Evolutionary conservation across 2,113 vertebrate species (phyloP).

Genomic region (Sylvilagus bachmani): DNA sequence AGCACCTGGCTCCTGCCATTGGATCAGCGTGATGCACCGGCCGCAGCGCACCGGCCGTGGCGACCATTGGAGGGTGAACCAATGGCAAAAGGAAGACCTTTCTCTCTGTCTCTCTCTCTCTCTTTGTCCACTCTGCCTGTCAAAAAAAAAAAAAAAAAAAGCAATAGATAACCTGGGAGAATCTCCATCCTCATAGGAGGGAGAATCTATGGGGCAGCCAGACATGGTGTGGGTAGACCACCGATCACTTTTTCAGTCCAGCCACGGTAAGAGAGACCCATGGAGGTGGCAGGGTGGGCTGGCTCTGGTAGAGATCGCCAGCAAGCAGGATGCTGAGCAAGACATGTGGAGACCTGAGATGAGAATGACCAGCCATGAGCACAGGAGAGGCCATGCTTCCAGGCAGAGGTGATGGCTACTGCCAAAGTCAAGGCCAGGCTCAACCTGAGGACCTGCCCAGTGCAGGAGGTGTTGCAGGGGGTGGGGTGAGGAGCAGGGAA

Average conservation of each 20-base stretch:
- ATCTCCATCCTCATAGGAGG: background rate
- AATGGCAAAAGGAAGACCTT: too few relatives aligned
- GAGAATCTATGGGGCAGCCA: background rate
- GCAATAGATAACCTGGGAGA: background rate
- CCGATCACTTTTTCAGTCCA: background rate
- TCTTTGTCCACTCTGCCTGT: too few relatives aligned
- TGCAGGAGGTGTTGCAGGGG: background rate
- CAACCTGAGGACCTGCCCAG: background rate
- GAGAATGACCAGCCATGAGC: background rate
- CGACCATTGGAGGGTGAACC: too few relatives aligned
- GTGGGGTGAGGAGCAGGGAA: too few relatives aligned
- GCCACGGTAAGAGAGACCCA: background rate
- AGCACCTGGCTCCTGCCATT: too few relatives aligned
- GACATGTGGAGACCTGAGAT: background rate
- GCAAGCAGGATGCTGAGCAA: background rate
- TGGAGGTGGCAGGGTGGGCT: background rate
- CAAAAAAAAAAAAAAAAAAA: too few relatives aligned
- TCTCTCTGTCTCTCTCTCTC: too few relatives aligned
- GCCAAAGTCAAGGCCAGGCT: background rate
- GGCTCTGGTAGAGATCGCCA: background rate
- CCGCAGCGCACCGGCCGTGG: too few relatives aligned
- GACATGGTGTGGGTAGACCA: background rate
- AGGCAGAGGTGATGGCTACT: background rate
- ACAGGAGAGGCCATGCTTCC: fast-evolving
- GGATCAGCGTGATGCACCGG: too few relatives aligned